Evolutionary conservation across 1,140 invertebrate species (phyloP), one percentile per base, ranked within the genome.

Genomic region (Trachelipus rathkii): DNA sequence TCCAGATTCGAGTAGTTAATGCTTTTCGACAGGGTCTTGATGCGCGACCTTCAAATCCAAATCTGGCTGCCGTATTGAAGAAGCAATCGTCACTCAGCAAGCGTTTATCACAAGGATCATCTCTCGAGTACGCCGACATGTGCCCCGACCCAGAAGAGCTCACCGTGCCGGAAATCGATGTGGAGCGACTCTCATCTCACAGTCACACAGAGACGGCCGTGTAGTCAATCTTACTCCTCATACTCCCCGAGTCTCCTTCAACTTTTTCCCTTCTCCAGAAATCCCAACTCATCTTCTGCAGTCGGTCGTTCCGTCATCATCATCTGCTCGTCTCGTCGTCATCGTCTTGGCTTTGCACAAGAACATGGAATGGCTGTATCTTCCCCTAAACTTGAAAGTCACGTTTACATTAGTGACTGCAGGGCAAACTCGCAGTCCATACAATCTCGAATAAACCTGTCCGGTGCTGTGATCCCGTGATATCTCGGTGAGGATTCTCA

Each of bases 21-120:
- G 96, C 96, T 89, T 98, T 98, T 90, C 95, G 96, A 87, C 95
- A 97, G 90, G 95, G 95, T 86, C 90, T 97, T 88, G 95, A 98
- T 89, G 92, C 92, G 85, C 95, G 97, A 87, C 92, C 93, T 87
- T 92, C 91, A 85, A 93, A 92, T 88, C 91, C 92, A 83, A 92
- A 92, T 85, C 89, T 95, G 84, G 93, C 93, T 77, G 93, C 94
- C 86, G 93, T 93, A 84, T 89, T 95, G 83, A 91, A 93, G 85
- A 95, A 95, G 88, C 94, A 95, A 88, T 91, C 93, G 84, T 93
- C 92, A 84, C 74, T 82, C 50, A 92, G 89, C 85, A 95, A 95
- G 88, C 90, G 93, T 84, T 89, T 95, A 84, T 95, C 93, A 82
- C 93, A 95, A 87, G 90, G 91, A 85, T 93, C 93, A 86, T 95